These are phyloP conservation scores for Erythrolamprus reginae DNA, from an alignment of 2,113 vertebrate genomes.

Conservation along the genomic window DNA sequence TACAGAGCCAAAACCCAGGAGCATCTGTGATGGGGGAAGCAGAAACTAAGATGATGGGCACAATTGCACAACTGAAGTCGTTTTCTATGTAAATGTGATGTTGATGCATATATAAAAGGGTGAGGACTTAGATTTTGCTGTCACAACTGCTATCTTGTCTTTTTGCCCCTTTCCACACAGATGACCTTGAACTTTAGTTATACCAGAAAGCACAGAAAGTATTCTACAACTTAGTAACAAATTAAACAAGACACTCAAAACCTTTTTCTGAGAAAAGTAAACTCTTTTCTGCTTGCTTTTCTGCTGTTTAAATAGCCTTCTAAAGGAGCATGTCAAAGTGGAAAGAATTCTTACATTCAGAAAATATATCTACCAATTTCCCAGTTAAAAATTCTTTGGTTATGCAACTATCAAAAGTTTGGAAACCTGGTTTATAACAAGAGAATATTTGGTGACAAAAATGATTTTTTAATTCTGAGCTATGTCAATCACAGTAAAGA, in stretches of 20 bases:
- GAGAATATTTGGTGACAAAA: neutral
- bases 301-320: neutral
- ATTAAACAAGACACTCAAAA: too few species aligned
- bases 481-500: neutral
- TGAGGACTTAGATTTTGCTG: neutral
- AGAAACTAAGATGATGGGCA: neutral
- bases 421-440: neutral
- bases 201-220: too few species aligned
- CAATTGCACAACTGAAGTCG: neutral
- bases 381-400: neutral
- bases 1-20: neutral
- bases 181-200: neutral
- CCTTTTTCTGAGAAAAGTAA: neutral
- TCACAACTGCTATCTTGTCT: neutral
- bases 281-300: neutral
- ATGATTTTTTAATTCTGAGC: neutral
- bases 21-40: neutral
- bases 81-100: neutral
- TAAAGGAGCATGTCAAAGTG: too few species aligned
- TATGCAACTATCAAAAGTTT: neutral
- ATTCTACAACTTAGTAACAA: too few species aligned
- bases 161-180: neutral
- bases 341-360: neutral
- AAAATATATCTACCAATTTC: neutral
- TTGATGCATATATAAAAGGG: neutral